Evolutionary conservation across 1,140 invertebrate genomes (phyloP).

Genomic region (Drosophila chauvacae): DNA sequence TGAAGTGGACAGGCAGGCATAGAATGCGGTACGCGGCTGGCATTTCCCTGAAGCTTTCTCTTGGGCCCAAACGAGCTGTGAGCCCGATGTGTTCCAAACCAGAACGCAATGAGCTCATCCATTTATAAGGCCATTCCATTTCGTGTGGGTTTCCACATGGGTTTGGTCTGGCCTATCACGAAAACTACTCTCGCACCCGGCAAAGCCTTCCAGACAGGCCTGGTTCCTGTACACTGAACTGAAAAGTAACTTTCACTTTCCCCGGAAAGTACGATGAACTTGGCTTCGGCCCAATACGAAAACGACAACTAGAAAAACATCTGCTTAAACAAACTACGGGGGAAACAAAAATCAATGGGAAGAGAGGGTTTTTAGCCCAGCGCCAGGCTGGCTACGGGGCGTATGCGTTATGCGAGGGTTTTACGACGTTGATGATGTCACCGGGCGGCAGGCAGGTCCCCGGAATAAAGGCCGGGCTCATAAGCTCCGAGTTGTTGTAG

Average conservation of each 20-base stretch:
- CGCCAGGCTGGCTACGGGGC: conserved; percentile 57
- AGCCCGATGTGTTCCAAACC: conserved; percentile 33
- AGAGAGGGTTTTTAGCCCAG: conserved; percentile 26
- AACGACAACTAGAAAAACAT: conserved; percentile 36
- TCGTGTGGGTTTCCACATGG: conserved; percentile 18
- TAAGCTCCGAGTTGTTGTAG: conserved; percentile 8
- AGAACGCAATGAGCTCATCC: conserved; percentile 64
- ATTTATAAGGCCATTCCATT: conserved; percentile 33
- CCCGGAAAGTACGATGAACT: conserved; percentile 52
- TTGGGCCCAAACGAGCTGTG: conserved; percentile 30
- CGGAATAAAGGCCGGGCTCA: conserved; percentile 10
- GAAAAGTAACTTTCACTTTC: conserved; percentile 74
- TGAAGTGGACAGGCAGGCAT: conserved; percentile 20
- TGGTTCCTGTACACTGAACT: conserved; percentile 16
- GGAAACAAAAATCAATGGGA: conserved; percentile 43
- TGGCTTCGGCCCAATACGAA: background rate
- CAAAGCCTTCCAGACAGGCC: conserved; percentile 27
- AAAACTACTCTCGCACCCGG: conserved; percentile 4
- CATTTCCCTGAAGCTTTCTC: conserved; percentile 53
- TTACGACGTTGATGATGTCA: conserved; percentile 63
- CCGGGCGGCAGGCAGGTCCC: conserved; percentile 28
- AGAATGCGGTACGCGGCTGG: background rate
- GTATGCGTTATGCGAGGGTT: conserved; percentile 55
- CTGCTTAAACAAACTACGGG: conserved; percentile 34
- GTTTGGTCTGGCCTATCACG: conserved; percentile 37